These are phyloP conservation scores for Bhutanitis thaidina DNA, from an alignment of 2,888 invertebrate genomes.

Conservation along the genomic window DNA sequence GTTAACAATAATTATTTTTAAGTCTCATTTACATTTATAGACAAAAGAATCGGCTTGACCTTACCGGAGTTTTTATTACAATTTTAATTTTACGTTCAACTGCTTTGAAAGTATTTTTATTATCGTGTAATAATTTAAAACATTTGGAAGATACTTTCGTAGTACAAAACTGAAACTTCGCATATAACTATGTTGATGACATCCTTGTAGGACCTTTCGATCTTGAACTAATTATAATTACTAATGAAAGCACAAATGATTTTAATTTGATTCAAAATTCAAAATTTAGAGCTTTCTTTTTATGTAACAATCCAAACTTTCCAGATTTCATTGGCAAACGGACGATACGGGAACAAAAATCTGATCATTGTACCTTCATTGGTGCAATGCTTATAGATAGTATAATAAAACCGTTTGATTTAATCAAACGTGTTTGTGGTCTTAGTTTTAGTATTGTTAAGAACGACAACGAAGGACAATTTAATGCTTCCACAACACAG, in stretches of 20 bases:
- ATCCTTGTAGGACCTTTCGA: conserved; percentile 6
- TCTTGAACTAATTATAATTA: background rate
- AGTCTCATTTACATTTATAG: no score
- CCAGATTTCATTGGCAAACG: no score
- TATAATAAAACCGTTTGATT: background rate
- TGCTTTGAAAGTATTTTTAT: no score
- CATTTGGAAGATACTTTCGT: no score
- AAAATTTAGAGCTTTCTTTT: background rate
- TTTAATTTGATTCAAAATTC: no score
- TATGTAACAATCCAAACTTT: background rate
- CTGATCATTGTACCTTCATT: background rate
- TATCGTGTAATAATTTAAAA: no score
- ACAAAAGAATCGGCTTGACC: no score
- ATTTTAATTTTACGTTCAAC: no score
- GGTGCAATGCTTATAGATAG: background rate
- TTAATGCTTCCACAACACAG: conserved; percentile 17
- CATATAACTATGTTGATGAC: background rate
- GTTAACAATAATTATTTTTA: no score
- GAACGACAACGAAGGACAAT: conserved; percentile 15
- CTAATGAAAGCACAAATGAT: conserved; percentile 6
- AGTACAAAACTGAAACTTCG: no score
- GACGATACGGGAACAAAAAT: background rate
- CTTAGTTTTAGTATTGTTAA: conserved; percentile 5
- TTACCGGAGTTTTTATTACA: no score
- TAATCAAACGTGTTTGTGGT: background rate